phyloP scores from a whole-genome alignment of 1,140 invertebrate genomes.

The Drosophila kurseongensis region DNA sequence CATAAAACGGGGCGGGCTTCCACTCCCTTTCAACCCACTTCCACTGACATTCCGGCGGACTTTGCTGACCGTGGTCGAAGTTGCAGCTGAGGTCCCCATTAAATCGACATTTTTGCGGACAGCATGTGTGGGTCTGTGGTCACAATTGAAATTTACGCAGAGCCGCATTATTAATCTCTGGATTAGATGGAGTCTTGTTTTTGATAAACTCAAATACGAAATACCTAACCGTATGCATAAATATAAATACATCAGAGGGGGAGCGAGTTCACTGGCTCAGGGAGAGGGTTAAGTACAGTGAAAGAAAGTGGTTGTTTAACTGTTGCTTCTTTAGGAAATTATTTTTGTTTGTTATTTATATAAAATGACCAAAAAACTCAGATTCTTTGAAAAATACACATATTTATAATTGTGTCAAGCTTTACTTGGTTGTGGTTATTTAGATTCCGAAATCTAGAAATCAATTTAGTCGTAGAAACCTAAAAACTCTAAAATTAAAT shows the following conservation, averaged over 20 bases:
- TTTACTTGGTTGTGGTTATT: no score
- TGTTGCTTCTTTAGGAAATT: no score
- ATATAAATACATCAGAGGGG: slow-evolving; percentile 24
- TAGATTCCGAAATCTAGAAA: no score
- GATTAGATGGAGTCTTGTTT: slow-evolving; percentile 71
- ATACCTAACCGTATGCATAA: slow-evolving; percentile 31
- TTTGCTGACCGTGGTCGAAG: slow-evolving; percentile 24
- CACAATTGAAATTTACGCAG: slow-evolving; percentile 73
- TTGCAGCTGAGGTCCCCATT: slow-evolving; percentile 54
- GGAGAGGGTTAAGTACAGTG: slow-evolving; percentile 5
- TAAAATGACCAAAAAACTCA: no score
- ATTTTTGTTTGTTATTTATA: no score
- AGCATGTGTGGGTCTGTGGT: slow-evolving; percentile 2
- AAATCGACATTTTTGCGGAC: slow-evolving; percentile 47
- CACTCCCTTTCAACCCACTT: background rate
- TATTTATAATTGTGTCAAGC: no score
- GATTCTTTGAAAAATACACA: no score
- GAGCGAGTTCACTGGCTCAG: background rate
- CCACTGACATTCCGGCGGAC: background rate
- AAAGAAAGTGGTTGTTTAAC: background rate
- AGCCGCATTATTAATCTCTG: slow-evolving; percentile 79
- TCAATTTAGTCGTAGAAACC: no score
- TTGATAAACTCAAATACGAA: slow-evolving; percentile 56
- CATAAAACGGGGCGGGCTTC: slow-evolving; percentile 49
- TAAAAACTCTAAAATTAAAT: no score